These are phyloP conservation scores for Amazona guildingii DNA, from an alignment of 2,113 vertebrate species.

Conservation along the genomic window DNA sequence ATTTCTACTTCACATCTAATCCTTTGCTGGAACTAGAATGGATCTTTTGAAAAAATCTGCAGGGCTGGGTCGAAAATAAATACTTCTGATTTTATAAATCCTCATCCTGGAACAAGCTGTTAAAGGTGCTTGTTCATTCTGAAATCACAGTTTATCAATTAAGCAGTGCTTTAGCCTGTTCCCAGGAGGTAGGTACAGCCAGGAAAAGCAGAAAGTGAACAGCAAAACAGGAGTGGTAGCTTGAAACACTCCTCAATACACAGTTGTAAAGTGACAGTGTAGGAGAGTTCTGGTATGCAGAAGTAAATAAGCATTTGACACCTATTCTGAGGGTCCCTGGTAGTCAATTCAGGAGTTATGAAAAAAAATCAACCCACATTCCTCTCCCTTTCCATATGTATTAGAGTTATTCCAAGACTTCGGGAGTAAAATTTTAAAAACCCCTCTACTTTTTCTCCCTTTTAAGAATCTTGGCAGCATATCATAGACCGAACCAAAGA, in stretches of 20 bases:
- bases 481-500: slow-evolving; percentile 33
- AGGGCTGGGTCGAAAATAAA: not conserved
- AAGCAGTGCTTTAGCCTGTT: not conserved
- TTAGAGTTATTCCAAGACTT: slow-evolving; percentile 11
- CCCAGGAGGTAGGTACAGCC: not conserved
- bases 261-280: not conserved
- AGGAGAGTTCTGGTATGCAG: not conserved
- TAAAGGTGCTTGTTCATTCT: not conserved
- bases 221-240: not conserved
- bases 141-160: not conserved
- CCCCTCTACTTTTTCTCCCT: not conserved
- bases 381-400: not conserved
- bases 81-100: not conserved
- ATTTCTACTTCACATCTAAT: not conserved
- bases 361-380: not conserved
- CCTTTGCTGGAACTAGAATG: not conserved
- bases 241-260: not conserved
- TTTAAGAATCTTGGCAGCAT: not conserved
- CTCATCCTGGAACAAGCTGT: not conserved
- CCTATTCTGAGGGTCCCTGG: not conserved
- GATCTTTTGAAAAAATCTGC: not conserved
- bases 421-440: slow-evolving; percentile 6
- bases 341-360: not conserved
- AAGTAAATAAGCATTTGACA: slow-evolving; percentile 37
- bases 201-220: not conserved